Percentiles rank a stretch among this genome's conserved stretches.
Evolutionary conservation across 2,888 invertebrate genomes (phyloP).

Genomic region (Scaptodrosophila latifasciaeformis): DNA sequence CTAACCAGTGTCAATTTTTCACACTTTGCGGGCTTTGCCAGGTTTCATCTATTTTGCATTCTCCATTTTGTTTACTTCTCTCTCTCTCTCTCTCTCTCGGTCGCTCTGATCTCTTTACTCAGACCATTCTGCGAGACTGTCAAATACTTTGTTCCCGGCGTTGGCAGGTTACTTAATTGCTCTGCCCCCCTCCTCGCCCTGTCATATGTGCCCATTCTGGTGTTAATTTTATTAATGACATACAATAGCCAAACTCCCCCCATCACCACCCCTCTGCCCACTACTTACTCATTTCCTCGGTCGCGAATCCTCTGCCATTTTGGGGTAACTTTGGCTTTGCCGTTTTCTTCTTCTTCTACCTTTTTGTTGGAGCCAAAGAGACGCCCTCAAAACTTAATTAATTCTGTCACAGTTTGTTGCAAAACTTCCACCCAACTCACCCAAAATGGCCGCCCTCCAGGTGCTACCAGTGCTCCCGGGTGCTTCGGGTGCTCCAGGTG

Average conservation of each 20-base stretch:
- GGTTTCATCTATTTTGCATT: not conserved
- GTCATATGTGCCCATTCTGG: slow-evolving; percentile 43
- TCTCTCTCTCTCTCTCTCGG: not conserved
- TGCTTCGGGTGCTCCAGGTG: too few species aligned
- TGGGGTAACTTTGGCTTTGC: not conserved
- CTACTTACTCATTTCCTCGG: not conserved
- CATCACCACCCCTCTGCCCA: not conserved
- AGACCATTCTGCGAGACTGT: slow-evolving; percentile 34
- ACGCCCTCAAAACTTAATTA: slow-evolving; percentile 66
- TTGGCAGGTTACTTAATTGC: slow-evolving; percentile 75
- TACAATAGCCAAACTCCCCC: slow-evolving; percentile 45
- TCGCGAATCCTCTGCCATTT: slow-evolving; percentile 27
- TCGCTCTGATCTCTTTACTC: not conserved
- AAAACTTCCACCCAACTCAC: slow-evolving; percentile 29
- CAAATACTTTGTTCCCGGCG: slow-evolving; percentile 65
- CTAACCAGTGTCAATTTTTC: slow-evolving; percentile 58
- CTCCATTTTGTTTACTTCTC: too few species aligned
- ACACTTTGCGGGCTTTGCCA: too few species aligned
- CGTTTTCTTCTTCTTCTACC: not conserved
- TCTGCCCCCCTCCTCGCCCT: slow-evolving; percentile 41
- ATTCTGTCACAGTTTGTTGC: slow-evolving; percentile 61
- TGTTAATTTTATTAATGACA: slow-evolving; percentile 75
- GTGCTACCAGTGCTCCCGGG: too few species aligned
- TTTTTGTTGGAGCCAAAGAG: too few species aligned
- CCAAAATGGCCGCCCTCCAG: slow-evolving; percentile 47